Base-by-base conservation (phyloP, 2,888 invertebrate species). In the Lycophotia porphyrea region DNA sequence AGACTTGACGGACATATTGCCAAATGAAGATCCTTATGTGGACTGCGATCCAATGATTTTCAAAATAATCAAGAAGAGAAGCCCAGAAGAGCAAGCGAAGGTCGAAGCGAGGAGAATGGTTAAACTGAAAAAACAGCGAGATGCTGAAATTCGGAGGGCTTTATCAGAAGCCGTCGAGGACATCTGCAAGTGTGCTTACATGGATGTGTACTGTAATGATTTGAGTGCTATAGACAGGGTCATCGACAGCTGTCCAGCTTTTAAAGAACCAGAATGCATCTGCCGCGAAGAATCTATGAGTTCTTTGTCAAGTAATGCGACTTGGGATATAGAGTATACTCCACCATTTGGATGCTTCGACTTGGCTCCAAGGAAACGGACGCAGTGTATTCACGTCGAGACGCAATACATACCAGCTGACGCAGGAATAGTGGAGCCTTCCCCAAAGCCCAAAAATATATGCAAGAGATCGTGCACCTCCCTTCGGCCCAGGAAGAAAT, bases 271-370 rank as follows among this genome's bases (percentile, higher is more conserved):
- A 0, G 95, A 93, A 0, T 96, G 96, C 72, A 74, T 95, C 24
- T 96, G 96, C 66, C 87, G 93, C 64, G 93, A 92, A 27, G 95
- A 95, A 84, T 95, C 95, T 0, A 75, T 96, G 27, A 95, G 96
- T 81, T 95, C 96, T 18, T 81, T 96, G 3, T 97, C 97, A 0
- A 97, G 97, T 72, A 97, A 97, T 79, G 97, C 97, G 2, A 97
- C 98, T 75, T 97, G 97, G 93, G 97, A 98, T 87, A 97, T 98
- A 60, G 98, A 97, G 78, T 98, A 98, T 71, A 98, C 98, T 0
- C 97, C 98, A 1, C 98, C 98, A 0, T 97, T 97, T 61, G 98
- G 97, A 0, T 96, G 98, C 58, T 97, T 98, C 70, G 97, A 97
- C 84, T 96, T 97, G 2, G 95, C 97, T 75, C 94, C 97, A 1